A percentile compares a stretch with the other conserved stretches of the same genome.
phyloP scores from a whole-genome alignment of 2,113 vertebrate genomes.

The Struthidea cinerea region DNA sequence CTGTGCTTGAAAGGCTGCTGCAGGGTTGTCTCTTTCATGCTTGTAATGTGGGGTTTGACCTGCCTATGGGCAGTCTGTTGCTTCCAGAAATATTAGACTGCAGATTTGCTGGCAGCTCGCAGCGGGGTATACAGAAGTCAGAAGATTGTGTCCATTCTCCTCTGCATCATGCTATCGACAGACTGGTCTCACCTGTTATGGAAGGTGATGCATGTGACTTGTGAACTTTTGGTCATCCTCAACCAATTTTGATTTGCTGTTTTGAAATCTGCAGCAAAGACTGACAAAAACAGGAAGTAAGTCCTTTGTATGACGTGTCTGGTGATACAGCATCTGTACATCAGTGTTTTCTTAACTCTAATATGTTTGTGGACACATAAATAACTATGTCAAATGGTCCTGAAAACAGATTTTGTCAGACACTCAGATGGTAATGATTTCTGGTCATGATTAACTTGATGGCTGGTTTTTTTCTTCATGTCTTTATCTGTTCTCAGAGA shows the following conservation, averaged over 20 bases:
- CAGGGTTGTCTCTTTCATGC: background rate
- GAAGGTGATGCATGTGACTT: background rate
- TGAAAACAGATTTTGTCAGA: constrained; percentile 15
- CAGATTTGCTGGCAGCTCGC: background rate
- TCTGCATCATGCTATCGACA: background rate
- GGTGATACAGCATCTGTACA: background rate
- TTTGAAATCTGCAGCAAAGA: background rate
- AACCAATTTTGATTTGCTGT: background rate
- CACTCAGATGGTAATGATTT: constrained; percentile 6
- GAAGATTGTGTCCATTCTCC: background rate
- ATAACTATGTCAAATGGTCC: background rate
- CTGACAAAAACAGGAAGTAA: background rate
- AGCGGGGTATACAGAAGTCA: background rate
- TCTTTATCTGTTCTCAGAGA: constrained; percentile 26
- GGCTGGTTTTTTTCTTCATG: background rate
- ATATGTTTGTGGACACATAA: background rate
- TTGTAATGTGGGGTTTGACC: background rate
- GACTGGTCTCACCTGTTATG: background rate
- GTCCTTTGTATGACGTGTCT: background rate
- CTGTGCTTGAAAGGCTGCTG: background rate
- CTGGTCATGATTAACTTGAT: background rate
- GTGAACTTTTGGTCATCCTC: background rate
- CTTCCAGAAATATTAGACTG: background rate
- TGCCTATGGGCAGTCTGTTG: background rate
- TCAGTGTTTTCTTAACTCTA: background rate